Percentiles rank a stretch among this genome's conserved stretches.
Conservation (phyloP, 2,888 invertebrate species). For the Flexamia atlantica region DNA sequence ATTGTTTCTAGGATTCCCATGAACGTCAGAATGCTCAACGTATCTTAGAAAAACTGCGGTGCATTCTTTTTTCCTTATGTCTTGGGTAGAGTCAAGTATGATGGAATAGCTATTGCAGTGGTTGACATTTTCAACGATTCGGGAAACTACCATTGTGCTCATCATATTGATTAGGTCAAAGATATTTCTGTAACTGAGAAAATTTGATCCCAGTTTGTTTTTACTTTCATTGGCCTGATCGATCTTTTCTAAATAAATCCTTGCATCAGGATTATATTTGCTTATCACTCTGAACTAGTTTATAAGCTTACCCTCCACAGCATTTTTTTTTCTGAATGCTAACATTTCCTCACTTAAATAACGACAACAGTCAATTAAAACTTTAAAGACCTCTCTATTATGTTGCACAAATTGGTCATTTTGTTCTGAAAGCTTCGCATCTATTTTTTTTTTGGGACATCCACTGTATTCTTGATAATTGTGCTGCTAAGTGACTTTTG, state of each 20-base stretch:
- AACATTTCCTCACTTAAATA: conserved; percentile 22
- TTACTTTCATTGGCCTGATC: conserved; percentile 5
- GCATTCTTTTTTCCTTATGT: conserved; percentile 57
- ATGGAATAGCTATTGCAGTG: conserved; percentile 7
- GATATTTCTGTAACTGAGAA: conserved; percentile 43
- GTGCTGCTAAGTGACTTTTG: neutral
- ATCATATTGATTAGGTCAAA: conserved; percentile 17
- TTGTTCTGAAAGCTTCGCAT: neutral
- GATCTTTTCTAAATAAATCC: conserved; percentile 36
- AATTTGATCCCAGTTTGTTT: conserved; percentile 3
- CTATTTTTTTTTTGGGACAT: conserved; percentile 24
- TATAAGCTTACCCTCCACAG: neutral
- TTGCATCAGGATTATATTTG: conserved; percentile 38
- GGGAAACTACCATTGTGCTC: conserved; percentile 7
- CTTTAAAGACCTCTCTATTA: conserved; percentile 17
- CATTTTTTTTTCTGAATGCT: conserved; percentile 13
- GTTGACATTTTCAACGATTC: conserved; percentile 34
- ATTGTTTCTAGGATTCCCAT: neutral
- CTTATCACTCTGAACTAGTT: conserved; percentile 15
- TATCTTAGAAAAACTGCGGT: conserved; percentile 29
- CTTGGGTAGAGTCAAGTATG: conserved; percentile 55
- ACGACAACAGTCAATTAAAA: conserved; percentile 29
- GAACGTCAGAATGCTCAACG: conserved; percentile 35
- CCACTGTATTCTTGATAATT: conserved; percentile 21
- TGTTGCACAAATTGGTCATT: neutral